A percentile compares a stretch with the other conserved stretches of the same genome.
These are phyloP conservation scores for Cyprinus carpio DNA, from an alignment of 2,113 vertebrate genomes.

Conservation along the genomic window DNA sequence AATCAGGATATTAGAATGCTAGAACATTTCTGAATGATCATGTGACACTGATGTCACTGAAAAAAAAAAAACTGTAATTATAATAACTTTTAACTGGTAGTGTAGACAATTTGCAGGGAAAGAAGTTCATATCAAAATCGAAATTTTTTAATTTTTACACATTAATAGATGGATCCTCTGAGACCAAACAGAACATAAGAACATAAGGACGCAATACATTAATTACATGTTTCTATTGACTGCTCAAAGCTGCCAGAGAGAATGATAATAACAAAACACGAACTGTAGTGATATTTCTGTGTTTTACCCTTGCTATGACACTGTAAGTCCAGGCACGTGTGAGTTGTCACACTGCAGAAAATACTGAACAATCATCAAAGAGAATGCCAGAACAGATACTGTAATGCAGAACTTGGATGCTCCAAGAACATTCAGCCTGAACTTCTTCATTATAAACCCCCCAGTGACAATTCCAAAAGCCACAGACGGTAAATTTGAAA, in stretches of 20 bases:
- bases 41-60: too few species aligned
- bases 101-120: too few species aligned
- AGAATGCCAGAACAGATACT: conserved; percentile 77
- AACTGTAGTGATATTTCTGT: not conserved
- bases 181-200: too few species aligned
- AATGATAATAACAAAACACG: not conserved
- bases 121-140: too few species aligned
- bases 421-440: conserved; percentile 79
- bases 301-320: conserved; percentile 86
- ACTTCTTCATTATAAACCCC: conserved; percentile 87
- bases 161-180: too few species aligned
- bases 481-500: conserved; percentile 90
- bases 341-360: conserved; percentile 84
- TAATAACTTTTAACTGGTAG: too few species aligned
- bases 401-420: conserved; percentile 78
- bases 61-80: too few species aligned
- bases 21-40: too few species aligned
- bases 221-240: not conserved
- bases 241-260: not conserved
- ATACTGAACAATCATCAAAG: conserved; percentile 74
- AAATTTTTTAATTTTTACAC: too few species aligned
- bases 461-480: conserved; percentile 91
- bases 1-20: too few species aligned
- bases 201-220: too few species aligned
- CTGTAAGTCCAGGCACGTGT: conserved; percentile 84